Evolutionary conservation across 2,888 invertebrate genomes (phyloP).

Genomic region (Cantharis rustica): DNA sequence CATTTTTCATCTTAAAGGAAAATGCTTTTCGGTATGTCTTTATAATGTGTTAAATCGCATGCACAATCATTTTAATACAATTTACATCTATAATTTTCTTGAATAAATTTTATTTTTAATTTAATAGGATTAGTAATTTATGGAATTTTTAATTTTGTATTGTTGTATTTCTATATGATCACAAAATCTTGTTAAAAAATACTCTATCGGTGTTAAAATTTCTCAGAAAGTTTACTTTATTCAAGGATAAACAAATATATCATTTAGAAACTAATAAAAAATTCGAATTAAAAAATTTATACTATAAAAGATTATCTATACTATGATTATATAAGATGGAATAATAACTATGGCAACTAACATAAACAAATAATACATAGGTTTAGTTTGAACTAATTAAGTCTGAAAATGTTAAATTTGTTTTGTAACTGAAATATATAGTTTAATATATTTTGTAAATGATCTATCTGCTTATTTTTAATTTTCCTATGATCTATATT

Average conservation of each 20-base stretch:
- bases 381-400: no score
- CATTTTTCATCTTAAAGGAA: neutral
- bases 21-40: neutral
- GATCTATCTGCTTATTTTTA: neutral
- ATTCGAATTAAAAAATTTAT: neutral
- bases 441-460: neutral
- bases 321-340: neutral
- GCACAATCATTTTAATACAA: neutral
- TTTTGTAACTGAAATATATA: no score
- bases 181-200: neutral
- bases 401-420: neutral
- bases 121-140: neutral
- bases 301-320: neutral
- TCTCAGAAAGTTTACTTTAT: neutral
- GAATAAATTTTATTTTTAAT: neutral
- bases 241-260: neutral
- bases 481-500: neutral
- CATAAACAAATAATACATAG: no score
- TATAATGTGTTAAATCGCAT: neutral
- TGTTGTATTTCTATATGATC: neutral
- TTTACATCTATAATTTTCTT: neutral
- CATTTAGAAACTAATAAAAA: neutral
- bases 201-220: neutral
- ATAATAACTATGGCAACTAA: no score
- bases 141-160: neutral